Evolutionary conservation across 2,113 vertebrate species (phyloP), one percentile per base, ranked within the genome.

Genomic region (Solenodon paradoxus): DNA sequence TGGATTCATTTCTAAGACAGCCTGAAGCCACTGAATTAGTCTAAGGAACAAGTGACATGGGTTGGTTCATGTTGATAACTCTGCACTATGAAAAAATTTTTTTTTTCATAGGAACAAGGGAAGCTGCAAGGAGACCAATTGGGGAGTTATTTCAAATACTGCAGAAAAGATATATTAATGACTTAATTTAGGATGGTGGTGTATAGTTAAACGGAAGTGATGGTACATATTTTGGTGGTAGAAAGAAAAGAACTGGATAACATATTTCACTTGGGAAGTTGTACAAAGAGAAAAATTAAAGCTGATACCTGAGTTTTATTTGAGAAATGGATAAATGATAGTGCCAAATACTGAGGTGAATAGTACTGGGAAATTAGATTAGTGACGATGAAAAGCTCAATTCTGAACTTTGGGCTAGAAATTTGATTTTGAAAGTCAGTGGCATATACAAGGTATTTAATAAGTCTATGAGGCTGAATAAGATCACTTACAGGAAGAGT

Each of bases 361-460:
- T 28, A 68, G 9, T 11, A 85, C 8, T 16, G 28, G 63, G 88
- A 53, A 42, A 72, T 2, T 20, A 85, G 63, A 47, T 66, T 77
- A 90, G 38, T 68, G 22, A 75, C 83, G n/a, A 87, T 74, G 5
- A 9, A 53, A 93, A 91, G 42, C 79, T 59, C 40, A 11, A 15
- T 81, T 77, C 86, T 53, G 49, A 35, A 42, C 49, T 80, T 4
- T 59, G 28, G 38, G 7, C 59, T 75, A 49, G n/a, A 92, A 85
- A 92, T 71, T 86, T 85, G 59, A 66, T 38, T 88, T 80, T 80
- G 64, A 95, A 91, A 95, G 9, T 4, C 6, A 22, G 59, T 82
- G 42, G 63, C 22, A 9, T 42, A 45, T 59, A 51, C 69, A 88
- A 80, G 24, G 30, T 9, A 35, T 22, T 63, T 75, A 79, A n/a